A percentile compares a stretch with the other conserved stretches of the same genome.
These are phyloP conservation scores for Pluvialis apricaria DNA, from an alignment of 2,113 vertebrate genomes.

Conservation along the genomic window DNA sequence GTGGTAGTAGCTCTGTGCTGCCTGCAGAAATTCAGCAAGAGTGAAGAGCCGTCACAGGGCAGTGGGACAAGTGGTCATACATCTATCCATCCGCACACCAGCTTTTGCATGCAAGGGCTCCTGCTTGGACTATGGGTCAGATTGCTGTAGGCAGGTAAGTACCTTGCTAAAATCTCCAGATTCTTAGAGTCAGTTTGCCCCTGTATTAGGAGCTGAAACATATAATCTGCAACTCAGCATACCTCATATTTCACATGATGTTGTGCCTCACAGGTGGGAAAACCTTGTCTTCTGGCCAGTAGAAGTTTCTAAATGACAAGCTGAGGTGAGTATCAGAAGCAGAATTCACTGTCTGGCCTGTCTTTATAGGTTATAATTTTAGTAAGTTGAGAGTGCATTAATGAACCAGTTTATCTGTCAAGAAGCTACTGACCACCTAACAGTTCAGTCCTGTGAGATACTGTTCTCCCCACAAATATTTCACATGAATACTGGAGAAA, in stretches of 20 bases:
- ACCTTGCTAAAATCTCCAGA: neutral
- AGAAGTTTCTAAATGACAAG: neutral
- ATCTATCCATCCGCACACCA: neutral
- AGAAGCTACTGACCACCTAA: neutral
- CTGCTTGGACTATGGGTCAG: neutral
- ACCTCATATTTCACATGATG: neutral
- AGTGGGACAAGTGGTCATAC: neutral
- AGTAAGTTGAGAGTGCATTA: neutral
- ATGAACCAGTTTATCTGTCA: neutral
- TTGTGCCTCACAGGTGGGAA: neutral
- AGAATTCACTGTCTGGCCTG: neutral
- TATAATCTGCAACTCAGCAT: neutral
- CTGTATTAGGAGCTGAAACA: neutral
- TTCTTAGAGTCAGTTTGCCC: neutral
- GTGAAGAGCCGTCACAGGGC: neutral
- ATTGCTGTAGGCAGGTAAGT: neutral
- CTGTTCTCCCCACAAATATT: neutral
- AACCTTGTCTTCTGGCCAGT: neutral
- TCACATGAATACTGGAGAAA: neutral
- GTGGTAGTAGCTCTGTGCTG: neutral
- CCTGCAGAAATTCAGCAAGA: neutral
- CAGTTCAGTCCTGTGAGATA: neutral
- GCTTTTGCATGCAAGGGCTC: neutral
- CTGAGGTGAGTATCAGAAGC: neutral
- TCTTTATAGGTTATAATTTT: neutral